phyloP scores from a whole-genome alignment of 2,113 vertebrate genomes.

The Hymenochirus boettgeri region DNA sequence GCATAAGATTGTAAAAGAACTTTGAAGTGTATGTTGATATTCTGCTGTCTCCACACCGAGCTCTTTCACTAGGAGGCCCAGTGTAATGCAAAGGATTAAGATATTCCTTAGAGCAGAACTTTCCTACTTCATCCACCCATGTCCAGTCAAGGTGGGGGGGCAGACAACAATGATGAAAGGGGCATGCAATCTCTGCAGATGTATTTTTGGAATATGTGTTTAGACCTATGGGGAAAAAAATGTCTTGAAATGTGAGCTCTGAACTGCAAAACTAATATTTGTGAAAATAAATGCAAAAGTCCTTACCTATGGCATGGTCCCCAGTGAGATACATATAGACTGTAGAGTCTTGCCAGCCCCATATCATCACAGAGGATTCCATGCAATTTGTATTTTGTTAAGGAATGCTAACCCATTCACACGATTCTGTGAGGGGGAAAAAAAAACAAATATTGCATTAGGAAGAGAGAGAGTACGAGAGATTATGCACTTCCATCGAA shows the following conservation, averaged over 20 bases:
- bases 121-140: slow-evolving; percentile 98
- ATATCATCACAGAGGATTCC: slow-evolving; percentile 98
- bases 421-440: slow-evolving; percentile 72
- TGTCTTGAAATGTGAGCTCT: neutral
- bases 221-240: slow-evolving; percentile 60
- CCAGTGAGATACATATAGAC: slow-evolving; percentile 98
- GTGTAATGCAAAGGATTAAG: slow-evolving; percentile 95
- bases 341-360: slow-evolving; percentile 97
- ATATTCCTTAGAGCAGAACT: slow-evolving; percentile 94
- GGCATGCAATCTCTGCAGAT: slow-evolving; percentile 80
- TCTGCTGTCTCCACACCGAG: slow-evolving; percentile 74
- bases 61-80: slow-evolving; percentile 90
- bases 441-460: too few relatives aligned
- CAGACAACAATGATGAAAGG: slow-evolving; percentile 93
- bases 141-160: slow-evolving; percentile 92
- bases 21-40: too few relatives aligned
- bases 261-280: neutral
- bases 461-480: too few relatives aligned
- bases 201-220: slow-evolving; percentile 89
- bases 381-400: slow-evolving; percentile 98
- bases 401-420: slow-evolving; percentile 98
- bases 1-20: too few relatives aligned
- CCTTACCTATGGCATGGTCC: slow-evolving; percentile 92
- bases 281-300: neutral
- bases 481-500: too few relatives aligned